Evolutionary conservation across 2,888 invertebrate genomes (phyloP).

Genomic region (Selenia dentaria): DNA sequence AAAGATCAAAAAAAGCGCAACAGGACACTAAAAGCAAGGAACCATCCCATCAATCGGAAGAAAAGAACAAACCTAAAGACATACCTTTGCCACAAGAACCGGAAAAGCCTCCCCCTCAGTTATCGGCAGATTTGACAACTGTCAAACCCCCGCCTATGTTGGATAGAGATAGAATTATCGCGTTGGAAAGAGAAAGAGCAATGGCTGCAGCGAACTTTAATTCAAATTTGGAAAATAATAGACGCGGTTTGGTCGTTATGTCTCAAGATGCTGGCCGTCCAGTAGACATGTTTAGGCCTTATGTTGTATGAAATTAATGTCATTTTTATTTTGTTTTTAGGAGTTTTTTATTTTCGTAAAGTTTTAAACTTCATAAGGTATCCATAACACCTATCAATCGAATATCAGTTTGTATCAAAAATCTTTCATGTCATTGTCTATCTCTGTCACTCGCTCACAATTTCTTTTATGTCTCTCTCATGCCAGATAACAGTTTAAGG

Average conservation of each 20-base stretch:
- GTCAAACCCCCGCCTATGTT: slow-evolving; percentile 73
- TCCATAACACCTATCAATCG: too few relatives aligned
- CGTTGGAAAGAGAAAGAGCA: slow-evolving; percentile 73
- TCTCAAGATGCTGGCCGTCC: slow-evolving; percentile 75
- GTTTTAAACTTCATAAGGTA: slow-evolving; percentile 8
- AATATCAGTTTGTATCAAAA: too few relatives aligned
- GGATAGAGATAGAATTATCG: slow-evolving; percentile 79
- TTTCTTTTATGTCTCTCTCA: too few relatives aligned
- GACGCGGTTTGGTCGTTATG: slow-evolving; percentile 73
- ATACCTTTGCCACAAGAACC: slow-evolving; percentile 16
- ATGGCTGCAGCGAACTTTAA: slow-evolving; percentile 81
- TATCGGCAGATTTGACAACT: slow-evolving; percentile 75
- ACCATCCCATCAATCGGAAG: slow-evolving; percentile 57
- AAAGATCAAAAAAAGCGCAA: slow-evolving; percentile 97
- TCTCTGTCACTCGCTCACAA: too few relatives aligned
- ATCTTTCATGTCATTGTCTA: too few relatives aligned
- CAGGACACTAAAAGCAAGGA: slow-evolving; percentile 90
- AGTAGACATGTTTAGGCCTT: slow-evolving; percentile 81
- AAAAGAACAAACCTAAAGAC: slow-evolving; percentile 66
- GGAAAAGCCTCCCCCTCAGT: slow-evolving; percentile 60
- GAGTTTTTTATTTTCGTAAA: slow-evolving; percentile 27
- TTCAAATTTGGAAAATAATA: slow-evolving; percentile 78
- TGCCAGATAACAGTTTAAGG: too few relatives aligned
- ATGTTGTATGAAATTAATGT: slow-evolving; percentile 77
- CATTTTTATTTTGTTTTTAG: slow-evolving; percentile 54